Conservation (phyloP, 2,888 invertebrate species). For the Synanthedon myopaeformis region DNA sequence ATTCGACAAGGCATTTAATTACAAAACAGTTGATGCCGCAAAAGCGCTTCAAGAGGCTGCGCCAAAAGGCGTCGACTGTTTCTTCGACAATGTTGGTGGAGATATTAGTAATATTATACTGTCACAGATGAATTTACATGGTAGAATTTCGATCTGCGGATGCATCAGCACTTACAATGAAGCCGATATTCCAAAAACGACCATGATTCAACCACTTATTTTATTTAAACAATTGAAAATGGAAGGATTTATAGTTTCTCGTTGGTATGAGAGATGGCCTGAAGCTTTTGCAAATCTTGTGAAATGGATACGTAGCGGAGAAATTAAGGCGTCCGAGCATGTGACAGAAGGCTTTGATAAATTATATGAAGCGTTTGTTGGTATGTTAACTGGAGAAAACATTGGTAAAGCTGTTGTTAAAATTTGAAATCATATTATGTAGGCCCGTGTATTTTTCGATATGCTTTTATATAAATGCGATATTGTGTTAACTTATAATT, state of each 20-base stretch:
- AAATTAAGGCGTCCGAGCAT: slow-evolving; percentile 72
- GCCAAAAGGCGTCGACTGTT: slow-evolving; percentile 79
- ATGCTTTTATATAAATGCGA: too few relatives aligned
- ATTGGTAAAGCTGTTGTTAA: slow-evolving; percentile 60
- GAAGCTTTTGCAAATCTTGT: slow-evolving; percentile 67
- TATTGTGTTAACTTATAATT: too few relatives aligned
- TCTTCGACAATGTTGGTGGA: slow-evolving; percentile 82
- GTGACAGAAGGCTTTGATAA: slow-evolving; percentile 76
- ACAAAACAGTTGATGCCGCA: slow-evolving; percentile 72
- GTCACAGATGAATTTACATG: slow-evolving; percentile 70
- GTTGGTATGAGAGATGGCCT: slow-evolving; percentile 57
- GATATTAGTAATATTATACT: slow-evolving; percentile 71
- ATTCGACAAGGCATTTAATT: slow-evolving; percentile 79
- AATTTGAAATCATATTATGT: slow-evolving; percentile 7
- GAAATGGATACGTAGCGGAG: slow-evolving; percentile 70
- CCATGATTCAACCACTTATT: slow-evolving; percentile 50
- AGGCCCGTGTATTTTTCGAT: too few relatives aligned
- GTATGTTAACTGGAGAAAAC: slow-evolving; percentile 70
- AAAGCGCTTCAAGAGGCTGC: slow-evolving; percentile 72
- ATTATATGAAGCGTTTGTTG: slow-evolving; percentile 73
- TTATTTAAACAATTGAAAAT: slow-evolving; percentile 64
- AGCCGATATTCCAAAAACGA: slow-evolving; percentile 8
- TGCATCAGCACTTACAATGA: slow-evolving; percentile 68
- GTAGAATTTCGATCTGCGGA: slow-evolving; percentile 74
- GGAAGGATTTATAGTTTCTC: slow-evolving; percentile 61